phyloP scores from a whole-genome alignment of 2,113 vertebrate species.

The Gavia stellata region DNA sequence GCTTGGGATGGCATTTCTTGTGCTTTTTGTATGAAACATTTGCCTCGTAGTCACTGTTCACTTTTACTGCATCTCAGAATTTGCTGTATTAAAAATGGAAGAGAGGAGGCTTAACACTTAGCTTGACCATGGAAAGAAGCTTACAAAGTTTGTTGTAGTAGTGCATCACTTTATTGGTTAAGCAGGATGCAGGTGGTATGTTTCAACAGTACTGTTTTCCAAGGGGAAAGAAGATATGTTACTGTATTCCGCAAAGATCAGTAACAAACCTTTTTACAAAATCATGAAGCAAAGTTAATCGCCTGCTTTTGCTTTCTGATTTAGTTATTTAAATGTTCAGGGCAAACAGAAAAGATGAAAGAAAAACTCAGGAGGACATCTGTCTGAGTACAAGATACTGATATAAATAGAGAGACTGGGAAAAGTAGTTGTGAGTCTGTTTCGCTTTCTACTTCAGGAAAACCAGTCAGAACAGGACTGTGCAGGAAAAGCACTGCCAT shows the following conservation, averaged over 20 bases:
- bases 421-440: neutral
- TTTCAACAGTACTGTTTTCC: neutral
- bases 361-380: neutral
- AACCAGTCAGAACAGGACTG: neutral
- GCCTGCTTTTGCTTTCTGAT: neutral
- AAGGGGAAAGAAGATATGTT: neutral
- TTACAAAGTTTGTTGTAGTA: neutral
- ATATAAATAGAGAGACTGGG: constrained; percentile 12
- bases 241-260: neutral
- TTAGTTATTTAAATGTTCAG: constrained; percentile 18
- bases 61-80: neutral
- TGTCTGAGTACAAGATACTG: neutral
- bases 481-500: neutral
- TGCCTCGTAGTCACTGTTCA: neutral
- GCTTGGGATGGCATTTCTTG: neutral
- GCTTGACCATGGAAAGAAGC: neutral
- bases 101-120: neutral
- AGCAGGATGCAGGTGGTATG: neutral
- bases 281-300: neutral
- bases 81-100: neutral
- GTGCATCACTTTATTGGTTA: neutral
- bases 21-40: neutral
- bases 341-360: neutral
- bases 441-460: neutral
- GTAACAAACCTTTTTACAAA: neutral